Conservation (phyloP, 2,113 vertebrate species). For the Rhinolophus sinicus region DNA sequence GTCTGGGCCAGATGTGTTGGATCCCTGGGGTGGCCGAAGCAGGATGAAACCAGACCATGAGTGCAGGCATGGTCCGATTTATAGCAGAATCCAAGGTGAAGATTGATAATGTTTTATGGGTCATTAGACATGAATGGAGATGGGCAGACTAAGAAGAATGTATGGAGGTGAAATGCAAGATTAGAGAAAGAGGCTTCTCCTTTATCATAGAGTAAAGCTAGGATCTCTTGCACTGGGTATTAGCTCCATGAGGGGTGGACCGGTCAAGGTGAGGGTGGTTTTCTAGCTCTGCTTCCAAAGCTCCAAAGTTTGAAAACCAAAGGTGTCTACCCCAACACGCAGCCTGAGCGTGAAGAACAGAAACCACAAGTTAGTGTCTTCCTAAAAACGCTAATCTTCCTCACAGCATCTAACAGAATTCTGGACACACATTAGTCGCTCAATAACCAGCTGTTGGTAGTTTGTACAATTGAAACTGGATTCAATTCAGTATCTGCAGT, state of each 20-base stretch:
- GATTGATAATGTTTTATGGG: background rate
- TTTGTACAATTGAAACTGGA: constrained; percentile 52
- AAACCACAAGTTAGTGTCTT: background rate
- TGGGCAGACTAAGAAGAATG: background rate
- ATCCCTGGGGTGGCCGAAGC: background rate
- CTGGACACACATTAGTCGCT: background rate
- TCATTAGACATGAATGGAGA: background rate
- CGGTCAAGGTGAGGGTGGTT: background rate
- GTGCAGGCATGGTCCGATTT: background rate
- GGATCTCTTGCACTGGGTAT: background rate
- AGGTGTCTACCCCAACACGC: rapidly evolving
- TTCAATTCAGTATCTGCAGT: constrained; percentile 38
- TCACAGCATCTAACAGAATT: background rate
- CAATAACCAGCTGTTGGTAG: constrained; percentile 65
- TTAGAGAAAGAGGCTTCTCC: too few relatives aligned
- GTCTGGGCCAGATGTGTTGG: too few relatives aligned
- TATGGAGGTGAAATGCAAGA: background rate
- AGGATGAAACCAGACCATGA: background rate
- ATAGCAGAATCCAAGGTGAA: background rate
- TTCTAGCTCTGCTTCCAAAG: background rate
- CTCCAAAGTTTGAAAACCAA: background rate
- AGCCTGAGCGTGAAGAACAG: background rate
- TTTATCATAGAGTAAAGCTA: background rate
- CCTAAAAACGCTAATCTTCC: constrained; percentile 48
- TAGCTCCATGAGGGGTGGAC: background rate